These are phyloP conservation scores for Megalops atlanticus DNA, from an alignment of 2,113 vertebrate species.

Conservation along the genomic window DNA sequence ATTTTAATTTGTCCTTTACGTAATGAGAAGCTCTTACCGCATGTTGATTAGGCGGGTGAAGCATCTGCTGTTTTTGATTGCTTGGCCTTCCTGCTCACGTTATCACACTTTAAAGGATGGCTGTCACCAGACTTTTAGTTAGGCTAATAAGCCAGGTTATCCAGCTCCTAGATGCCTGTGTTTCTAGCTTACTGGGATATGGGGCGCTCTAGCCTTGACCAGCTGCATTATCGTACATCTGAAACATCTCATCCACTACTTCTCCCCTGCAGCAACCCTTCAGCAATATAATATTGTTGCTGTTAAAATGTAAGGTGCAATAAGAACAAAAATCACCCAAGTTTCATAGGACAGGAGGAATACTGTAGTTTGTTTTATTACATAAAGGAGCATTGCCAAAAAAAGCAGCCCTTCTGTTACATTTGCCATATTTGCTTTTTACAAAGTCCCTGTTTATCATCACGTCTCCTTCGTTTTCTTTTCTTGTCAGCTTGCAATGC, in stretches of 20 bases:
- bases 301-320: background rate
- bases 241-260: conserved; percentile 36
- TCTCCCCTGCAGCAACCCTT: background rate
- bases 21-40: background rate
- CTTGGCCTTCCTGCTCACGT: background rate
- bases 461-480: background rate
- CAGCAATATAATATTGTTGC: background rate
- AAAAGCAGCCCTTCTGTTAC: background rate
- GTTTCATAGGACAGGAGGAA: background rate
- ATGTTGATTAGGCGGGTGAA: background rate
- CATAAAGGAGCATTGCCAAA: background rate
- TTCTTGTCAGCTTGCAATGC: background rate
- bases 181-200: conserved; percentile 36
- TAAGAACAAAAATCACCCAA: background rate
- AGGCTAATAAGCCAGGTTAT: background rate
- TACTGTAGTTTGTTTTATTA: background rate
- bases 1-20: no score
- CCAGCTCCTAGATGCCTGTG: background rate
- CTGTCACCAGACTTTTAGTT: background rate
- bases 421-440: background rate
- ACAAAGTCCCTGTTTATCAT: conserved; percentile 1
- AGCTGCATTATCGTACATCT: conserved; percentile 50
- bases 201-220: conserved; percentile 32
- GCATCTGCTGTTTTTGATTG: background rate
- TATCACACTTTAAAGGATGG: background rate